phyloP scores from a whole-genome alignment of 2,113 vertebrate species.

The Paracanthobrama guichenoti region DNA sequence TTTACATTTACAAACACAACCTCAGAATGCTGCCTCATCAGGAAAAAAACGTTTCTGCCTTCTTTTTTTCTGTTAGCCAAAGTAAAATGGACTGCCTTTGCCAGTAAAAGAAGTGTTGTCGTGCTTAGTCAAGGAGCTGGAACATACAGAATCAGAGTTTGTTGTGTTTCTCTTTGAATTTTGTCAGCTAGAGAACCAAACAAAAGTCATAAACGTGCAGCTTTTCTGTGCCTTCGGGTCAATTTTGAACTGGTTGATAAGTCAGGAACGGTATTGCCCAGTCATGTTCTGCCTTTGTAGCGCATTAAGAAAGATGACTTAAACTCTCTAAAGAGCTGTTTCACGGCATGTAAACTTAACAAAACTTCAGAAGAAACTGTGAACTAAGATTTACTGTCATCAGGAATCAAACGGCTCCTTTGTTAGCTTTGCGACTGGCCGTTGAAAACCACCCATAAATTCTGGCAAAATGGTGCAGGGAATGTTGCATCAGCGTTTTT shows the following conservation, averaged over 20 bases:
- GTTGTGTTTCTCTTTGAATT: neutral
- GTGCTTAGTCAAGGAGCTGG: neutral
- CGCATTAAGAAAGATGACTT: neutral
- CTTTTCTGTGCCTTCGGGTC: neutral
- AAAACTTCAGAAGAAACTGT: constrained; percentile 32
- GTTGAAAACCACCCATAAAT: constrained; percentile 54
- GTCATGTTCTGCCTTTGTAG: constrained; percentile 9
- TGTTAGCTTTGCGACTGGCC: constrained; percentile 49
- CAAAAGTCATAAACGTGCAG: neutral
- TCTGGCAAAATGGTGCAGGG: constrained; percentile 50
- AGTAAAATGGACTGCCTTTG: neutral
- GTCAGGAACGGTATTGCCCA: neutral
- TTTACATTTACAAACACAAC: neutral
- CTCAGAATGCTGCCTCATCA: constrained; percentile 5
- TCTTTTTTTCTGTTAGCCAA: neutral
- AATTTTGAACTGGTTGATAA: neutral
- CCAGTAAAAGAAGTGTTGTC: neutral
- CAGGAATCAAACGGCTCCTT: constrained; percentile 47
- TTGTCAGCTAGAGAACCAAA: neutral
- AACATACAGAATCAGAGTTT: neutral
- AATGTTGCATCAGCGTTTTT: constrained; percentile 62
- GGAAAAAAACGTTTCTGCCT: neutral
- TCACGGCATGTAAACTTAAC: neutral
- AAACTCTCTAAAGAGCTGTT: neutral
- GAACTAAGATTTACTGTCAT: constrained; percentile 47